Base-by-base conservation (phyloP, 2,797 vertebrate genomes). In the Sciaenops ocellatus region DNA sequence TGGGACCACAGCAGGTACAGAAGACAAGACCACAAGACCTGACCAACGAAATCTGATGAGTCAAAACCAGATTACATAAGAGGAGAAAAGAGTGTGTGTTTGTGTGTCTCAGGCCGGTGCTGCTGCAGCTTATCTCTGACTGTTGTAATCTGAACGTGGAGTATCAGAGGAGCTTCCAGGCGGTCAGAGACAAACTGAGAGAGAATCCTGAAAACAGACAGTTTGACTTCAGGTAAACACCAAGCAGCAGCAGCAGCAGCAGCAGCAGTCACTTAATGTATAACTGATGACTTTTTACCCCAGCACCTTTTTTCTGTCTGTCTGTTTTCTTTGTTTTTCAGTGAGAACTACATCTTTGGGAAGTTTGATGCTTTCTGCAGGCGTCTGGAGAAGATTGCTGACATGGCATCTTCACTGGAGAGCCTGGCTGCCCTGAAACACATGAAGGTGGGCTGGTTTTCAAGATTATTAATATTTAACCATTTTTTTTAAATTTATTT, bases 281-380 rank as follows among this genome's bases (percentile, higher is more conserved):
- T 2, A 3, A 12, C 34, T 4, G 20, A 41, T 10, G 42, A 66
- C 28, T 22, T 22, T 38, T 52, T 3, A 12, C 3, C 56, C 4
- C 4, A 15, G 11, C 11, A 4, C 6, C 42, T 11, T 22, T 17
- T 8, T 22, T 17, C 15, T 17, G 41, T 26, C n/a, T n/a, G n/a
- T n/a, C 3, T 55, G 1, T 42, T 7, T 30, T 26, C 24, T 5
- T 0, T 26, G 17, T 18, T 54, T 6, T 17, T 16, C 85, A 97
- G 96, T 92, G 96, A 97, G 82, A 97, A 96, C 88, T 96, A 95
- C 67, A 96, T 97, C 82, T 97, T 97, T 78, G 96, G 96, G 72
- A 97, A 96, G 93, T 95, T 97, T 77, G 95, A 96, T 30, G 89
- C 93, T 5, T 97, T 97, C 90, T 97, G 96, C 89, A 92, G 93